Evolutionary conservation across 2,888 invertebrate species (phyloP).

Genomic region (Protophormia terraenovae): DNA sequence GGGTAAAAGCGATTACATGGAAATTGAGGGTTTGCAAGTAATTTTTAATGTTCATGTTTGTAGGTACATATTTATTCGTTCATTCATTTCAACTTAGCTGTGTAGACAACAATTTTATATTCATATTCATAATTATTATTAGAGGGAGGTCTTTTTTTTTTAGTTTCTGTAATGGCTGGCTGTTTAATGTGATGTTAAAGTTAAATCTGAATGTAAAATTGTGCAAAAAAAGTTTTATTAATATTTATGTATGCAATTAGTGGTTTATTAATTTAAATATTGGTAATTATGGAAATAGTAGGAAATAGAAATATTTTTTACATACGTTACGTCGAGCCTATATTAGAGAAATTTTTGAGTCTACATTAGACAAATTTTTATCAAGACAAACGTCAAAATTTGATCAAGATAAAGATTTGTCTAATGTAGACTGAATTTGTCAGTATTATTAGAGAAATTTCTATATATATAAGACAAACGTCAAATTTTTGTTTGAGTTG

Average conservation of each 20-base stretch:
- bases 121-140: constrained; percentile 43
- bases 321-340: neutral
- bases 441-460: too few species aligned
- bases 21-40: constrained; percentile 48
- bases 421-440: too few species aligned
- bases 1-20: constrained; percentile 24
- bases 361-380: too few species aligned
- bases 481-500: too few species aligned
- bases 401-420: too few species aligned
- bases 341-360: too few species aligned
- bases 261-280: constrained; percentile 54
- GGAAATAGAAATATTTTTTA: neutral
- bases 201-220: constrained; percentile 7
- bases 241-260: constrained; percentile 37
- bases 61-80: constrained; percentile 9
- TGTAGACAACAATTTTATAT: constrained; percentile 24
- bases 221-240: constrained; percentile 5
- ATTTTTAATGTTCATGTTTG: constrained; percentile 46
- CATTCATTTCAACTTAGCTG: neutral
- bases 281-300: neutral
- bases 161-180: neutral
- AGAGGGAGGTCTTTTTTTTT: constrained; percentile 44
- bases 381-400: too few species aligned
- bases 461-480: too few species aligned
- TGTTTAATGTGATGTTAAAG: neutral